Percentiles rank a stretch among this genome's conserved stretches.
These are phyloP conservation scores for Poecile montanus DNA, from an alignment of 2,797 vertebrate genomes.

Conservation along the genomic window DNA sequence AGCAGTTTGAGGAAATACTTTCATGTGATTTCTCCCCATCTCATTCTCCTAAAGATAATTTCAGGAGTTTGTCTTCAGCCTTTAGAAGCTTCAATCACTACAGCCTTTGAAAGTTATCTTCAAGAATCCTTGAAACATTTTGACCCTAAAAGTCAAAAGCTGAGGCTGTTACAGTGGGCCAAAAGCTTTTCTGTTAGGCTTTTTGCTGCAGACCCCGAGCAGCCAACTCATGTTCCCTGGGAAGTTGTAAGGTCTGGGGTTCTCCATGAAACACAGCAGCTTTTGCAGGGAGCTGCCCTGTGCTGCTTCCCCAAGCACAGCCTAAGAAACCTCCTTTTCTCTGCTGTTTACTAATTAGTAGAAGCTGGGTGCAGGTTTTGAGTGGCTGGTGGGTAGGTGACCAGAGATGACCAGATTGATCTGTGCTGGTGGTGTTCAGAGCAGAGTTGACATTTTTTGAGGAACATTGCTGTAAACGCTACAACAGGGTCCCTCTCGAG, in stretches of 20 bases:
- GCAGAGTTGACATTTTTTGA: background rate
- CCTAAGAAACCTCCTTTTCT: background rate
- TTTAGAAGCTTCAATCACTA: background rate
- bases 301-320: background rate
- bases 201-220: background rate
- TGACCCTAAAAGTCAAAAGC: background rate
- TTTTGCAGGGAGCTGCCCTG: background rate
- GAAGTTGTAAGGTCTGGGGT: accelerated
- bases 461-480: background rate
- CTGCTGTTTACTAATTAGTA: background rate
- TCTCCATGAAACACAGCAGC: background rate
- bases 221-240: background rate
- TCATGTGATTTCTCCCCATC: background rate
- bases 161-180: background rate
- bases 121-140: background rate
- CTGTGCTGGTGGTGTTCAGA: background rate
- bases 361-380: background rate
- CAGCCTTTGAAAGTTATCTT: background rate
- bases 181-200: background rate
- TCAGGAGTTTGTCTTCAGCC: background rate
- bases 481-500: background rate
- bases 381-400: background rate
- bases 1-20: conserved; percentile 34
- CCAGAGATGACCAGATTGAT: background rate
- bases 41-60: background rate